Percentiles rank a stretch among this genome's conserved stretches.
These are phyloP conservation scores for Tetragonula carbonaria DNA, from an alignment of 2,888 invertebrate species.

Conservation along the genomic window DNA sequence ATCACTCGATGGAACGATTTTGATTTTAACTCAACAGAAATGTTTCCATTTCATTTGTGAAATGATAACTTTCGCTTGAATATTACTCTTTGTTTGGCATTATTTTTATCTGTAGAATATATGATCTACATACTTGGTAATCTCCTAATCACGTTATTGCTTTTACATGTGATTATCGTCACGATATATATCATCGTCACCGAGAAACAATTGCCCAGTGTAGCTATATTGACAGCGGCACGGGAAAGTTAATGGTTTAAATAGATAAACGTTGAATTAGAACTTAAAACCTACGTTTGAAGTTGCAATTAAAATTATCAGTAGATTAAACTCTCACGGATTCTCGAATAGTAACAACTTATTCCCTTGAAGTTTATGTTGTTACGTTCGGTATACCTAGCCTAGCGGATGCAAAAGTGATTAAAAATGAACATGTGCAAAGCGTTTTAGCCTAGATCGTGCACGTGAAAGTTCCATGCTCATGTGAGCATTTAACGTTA, in stretches of 20 bases:
- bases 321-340: background rate
- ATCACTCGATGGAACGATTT: slow-evolving; percentile 51
- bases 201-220: too few species aligned
- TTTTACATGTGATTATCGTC: too few species aligned
- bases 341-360: background rate
- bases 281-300: background rate
- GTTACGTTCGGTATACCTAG: background rate
- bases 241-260: too few species aligned
- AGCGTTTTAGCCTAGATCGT: slow-evolving; percentile 7
- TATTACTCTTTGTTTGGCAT: background rate
- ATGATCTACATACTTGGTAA: background rate
- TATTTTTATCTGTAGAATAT: background rate
- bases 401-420: background rate
- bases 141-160: too few species aligned
- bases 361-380: background rate
- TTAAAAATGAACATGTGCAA: slow-evolving; percentile 30
- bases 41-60: slow-evolving; percentile 9
- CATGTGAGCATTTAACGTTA: slow-evolving; percentile 33
- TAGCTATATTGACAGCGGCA: too few species aligned
- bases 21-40: slow-evolving; percentile 51
- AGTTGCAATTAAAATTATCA: background rate
- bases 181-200: too few species aligned
- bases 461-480: slow-evolving; percentile 47
- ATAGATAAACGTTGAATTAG: too few species aligned
- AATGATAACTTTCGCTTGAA: background rate